These are phyloP conservation scores for Drosophila lutescens DNA, from an alignment of 2,888 invertebrate genomes.

Conservation along the genomic window DNA sequence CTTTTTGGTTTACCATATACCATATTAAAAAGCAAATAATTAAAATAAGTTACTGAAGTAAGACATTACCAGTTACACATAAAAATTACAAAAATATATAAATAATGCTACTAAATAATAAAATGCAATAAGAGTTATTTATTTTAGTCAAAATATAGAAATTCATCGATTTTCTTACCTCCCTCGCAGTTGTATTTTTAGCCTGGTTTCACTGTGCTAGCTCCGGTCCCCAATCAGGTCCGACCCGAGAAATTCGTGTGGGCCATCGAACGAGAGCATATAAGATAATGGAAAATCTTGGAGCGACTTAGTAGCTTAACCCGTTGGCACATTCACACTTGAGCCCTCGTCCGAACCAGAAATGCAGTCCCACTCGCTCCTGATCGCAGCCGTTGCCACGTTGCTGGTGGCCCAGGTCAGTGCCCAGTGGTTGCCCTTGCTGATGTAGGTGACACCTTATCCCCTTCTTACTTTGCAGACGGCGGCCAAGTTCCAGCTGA, in stretches of 20 bases:
- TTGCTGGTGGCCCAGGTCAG: conserved; percentile 68
- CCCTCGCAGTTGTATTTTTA: too few relatives aligned
- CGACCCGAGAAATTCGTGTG: conserved; percentile 32
- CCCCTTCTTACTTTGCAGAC: conserved; percentile 38
- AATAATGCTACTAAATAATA: too few relatives aligned
- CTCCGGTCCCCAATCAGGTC: conserved; percentile 14
- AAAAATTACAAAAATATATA: too few relatives aligned
- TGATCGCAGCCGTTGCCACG: conserved; percentile 55
- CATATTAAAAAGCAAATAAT: too few relatives aligned
- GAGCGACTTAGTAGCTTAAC: conserved; percentile 61
- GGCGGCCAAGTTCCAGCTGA: conserved; percentile 72
- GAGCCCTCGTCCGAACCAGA: conserved; percentile 65
- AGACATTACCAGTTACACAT: too few relatives aligned
- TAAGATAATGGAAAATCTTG: conserved; percentile 70
- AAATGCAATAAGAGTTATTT: too few relatives aligned
- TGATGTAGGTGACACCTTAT: conserved; percentile 18
- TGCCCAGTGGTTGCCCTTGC: conserved; percentile 34
- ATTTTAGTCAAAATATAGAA: too few relatives aligned
- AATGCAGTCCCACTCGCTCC: conserved; percentile 73
- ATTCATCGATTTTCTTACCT: too few relatives aligned
- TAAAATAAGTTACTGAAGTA: too few relatives aligned
- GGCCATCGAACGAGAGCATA: conserved; percentile 47
- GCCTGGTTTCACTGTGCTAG: conserved; percentile 25
- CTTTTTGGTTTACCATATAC: too few relatives aligned
- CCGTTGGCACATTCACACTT: conserved; percentile 65